Conservation (phyloP, 2,113 vertebrate species). For the Petroica traversi region DNA sequence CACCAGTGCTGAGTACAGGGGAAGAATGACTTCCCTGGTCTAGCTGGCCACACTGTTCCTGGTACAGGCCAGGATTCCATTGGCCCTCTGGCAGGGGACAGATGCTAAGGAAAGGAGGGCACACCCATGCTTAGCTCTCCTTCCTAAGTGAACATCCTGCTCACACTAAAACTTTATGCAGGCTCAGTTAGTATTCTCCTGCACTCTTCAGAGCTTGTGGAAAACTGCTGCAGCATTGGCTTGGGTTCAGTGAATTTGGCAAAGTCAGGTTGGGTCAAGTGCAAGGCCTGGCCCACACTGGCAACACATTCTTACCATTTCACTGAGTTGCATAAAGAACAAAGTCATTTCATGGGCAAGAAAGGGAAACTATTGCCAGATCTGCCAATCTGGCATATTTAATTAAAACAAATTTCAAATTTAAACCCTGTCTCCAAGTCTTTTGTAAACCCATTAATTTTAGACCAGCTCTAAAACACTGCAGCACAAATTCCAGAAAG, state of each 20-base stretch:
- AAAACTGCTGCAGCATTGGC: neutral
- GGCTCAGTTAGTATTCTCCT: neutral
- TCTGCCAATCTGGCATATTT: neutral
- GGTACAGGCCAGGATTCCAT: neutral
- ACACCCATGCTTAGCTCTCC: neutral
- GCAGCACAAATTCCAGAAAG: neutral
- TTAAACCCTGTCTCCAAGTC: neutral
- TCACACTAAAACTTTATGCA: neutral
- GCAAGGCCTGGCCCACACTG: neutral
- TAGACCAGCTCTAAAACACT: neutral
- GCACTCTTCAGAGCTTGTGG: neutral
- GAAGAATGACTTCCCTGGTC: neutral
- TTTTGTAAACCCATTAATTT: neutral
- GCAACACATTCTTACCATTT: neutral
- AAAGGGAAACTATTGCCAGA: neutral
- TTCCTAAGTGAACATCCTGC: neutral
- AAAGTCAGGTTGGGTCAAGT: neutral
- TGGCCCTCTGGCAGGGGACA: fast-evolving
- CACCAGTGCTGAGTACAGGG: neutral
- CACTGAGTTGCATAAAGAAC: neutral
- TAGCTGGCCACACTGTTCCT: neutral
- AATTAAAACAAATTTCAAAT: neutral
- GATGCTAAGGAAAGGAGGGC: neutral
- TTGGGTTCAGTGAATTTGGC: neutral
- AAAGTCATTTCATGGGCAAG: fast-evolving